phyloP scores from a whole-genome alignment of 2,113 vertebrate species.

The Clinocottus analis region DNA sequence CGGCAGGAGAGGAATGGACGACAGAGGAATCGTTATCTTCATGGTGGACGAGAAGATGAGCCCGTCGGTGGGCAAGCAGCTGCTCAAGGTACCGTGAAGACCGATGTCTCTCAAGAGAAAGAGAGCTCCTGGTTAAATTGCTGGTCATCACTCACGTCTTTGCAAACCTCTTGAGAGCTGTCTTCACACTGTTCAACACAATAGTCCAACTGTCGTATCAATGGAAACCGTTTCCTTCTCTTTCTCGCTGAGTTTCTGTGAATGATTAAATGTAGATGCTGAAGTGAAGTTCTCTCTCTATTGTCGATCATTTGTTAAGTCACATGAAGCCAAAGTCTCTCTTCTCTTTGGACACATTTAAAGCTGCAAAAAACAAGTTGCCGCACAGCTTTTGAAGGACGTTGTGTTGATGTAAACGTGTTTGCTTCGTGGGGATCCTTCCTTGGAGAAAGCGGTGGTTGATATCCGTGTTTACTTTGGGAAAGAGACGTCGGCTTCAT shows the following conservation, averaged over 20 bases:
- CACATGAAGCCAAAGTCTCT: conserved; percentile 23
- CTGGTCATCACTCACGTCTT: background rate
- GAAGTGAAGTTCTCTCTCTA: too few relatives aligned
- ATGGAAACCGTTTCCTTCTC: background rate
- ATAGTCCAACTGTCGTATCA: background rate
- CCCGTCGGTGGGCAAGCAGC: conserved; percentile 94
- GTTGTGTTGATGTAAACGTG: conserved; percentile 21
- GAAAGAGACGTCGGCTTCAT: conserved; percentile 5
- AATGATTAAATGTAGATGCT: conserved; percentile 3
- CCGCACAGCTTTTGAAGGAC: conserved; percentile 17
- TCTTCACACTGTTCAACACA: background rate
- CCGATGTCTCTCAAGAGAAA: too few relatives aligned
- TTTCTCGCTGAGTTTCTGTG: background rate
- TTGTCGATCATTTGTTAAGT: conserved; percentile 20
- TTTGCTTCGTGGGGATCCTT: conserved; percentile 7
- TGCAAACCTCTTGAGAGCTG: background rate
- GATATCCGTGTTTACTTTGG: conserved; percentile 10
- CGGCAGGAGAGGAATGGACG: conserved; percentile 98
- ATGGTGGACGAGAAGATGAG: conserved; percentile 99
- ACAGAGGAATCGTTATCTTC: conserved; percentile 97
- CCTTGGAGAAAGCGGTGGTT: conserved; percentile 13
- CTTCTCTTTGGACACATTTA: conserved; percentile 41
- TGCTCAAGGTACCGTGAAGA: conserved; percentile 98
- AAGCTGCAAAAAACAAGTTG: conserved; percentile 31
- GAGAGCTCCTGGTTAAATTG: too few relatives aligned